phyloP scores from a whole-genome alignment of 2,888 invertebrate species.

The Oxytorus armatus region DNA sequence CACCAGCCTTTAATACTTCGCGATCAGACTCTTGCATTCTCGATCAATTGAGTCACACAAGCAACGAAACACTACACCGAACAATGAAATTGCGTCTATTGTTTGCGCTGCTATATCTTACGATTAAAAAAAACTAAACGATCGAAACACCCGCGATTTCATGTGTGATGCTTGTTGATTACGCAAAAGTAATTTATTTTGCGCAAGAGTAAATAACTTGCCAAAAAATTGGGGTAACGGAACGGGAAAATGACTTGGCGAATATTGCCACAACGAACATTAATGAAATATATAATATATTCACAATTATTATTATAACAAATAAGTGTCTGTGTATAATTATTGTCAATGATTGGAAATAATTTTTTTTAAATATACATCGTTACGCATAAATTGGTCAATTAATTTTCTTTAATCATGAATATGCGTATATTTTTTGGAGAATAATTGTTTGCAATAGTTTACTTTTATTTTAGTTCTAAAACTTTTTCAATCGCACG shows the following conservation, averaged over 20 bases:
- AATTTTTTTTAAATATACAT: no score
- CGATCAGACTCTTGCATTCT: not conserved
- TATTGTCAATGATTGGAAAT: not conserved
- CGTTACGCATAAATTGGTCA: no score
- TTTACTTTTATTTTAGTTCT: no score
- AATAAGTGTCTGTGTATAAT: not conserved
- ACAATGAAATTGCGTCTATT: not conserved
- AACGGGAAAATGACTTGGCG: not conserved
- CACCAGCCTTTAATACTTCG: not conserved
- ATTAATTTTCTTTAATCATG: no score
- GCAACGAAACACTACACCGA: not conserved
- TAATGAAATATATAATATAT: not conserved
- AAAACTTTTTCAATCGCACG: no score
- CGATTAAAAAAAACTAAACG: not conserved
- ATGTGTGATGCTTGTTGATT: not conserved
- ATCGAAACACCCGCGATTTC: no score
- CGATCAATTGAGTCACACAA: not conserved
- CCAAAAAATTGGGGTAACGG: not conserved
- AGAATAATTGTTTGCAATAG: no score
- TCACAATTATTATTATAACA: not conserved
- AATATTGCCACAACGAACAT: not conserved
- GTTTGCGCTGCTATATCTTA: no score
- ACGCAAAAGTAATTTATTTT: conserved; percentile 8
- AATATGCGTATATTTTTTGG: no score
- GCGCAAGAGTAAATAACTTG: not conserved